These are phyloP conservation scores for Tiliacea citrago DNA, from an alignment of 2,888 invertebrate species.

Conservation along the genomic window DNA sequence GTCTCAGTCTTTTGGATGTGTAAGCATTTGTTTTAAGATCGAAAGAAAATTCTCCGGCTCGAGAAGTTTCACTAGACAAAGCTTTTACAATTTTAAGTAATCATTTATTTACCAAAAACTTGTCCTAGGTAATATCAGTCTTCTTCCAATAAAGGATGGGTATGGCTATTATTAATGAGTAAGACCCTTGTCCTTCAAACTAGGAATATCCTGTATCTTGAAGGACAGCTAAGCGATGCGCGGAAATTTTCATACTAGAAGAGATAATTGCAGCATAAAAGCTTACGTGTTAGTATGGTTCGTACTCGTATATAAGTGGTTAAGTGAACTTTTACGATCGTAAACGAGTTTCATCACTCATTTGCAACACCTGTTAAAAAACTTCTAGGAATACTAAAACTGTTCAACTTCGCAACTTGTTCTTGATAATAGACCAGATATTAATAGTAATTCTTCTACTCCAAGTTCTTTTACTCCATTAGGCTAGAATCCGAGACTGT, in stretches of 20 bases:
- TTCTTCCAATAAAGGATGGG: not conserved
- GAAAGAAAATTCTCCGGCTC: not conserved
- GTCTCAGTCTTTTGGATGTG: slow-evolving; percentile 16
- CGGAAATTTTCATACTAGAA: too few species aligned
- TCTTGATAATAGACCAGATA: slow-evolving; percentile 29
- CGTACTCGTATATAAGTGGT: not conserved
- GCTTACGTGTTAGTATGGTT: not conserved
- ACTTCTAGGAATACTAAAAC: slow-evolving; percentile 11
- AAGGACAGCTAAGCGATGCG: not conserved
- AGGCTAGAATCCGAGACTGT: not conserved
- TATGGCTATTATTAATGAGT: too few species aligned
- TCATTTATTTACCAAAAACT: too few species aligned
- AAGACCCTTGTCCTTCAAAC: not conserved
- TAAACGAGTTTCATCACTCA: slow-evolving; percentile 23
- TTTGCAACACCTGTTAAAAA: slow-evolving; percentile 26
- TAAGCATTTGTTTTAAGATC: slow-evolving; percentile 22
- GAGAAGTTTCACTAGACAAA: not conserved
- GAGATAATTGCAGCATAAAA: not conserved
- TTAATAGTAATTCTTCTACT: slow-evolving; percentile 41
- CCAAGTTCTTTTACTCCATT: slow-evolving; percentile 35
- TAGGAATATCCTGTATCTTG: too few species aligned
- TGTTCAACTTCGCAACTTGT: slow-evolving; percentile 25
- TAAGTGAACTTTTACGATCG: not conserved
- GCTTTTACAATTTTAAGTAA: too few species aligned
- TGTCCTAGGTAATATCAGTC: too few species aligned